Evolutionary conservation across 2,113 vertebrate genomes (phyloP).

Genomic region (Sus scrofa): DNA sequence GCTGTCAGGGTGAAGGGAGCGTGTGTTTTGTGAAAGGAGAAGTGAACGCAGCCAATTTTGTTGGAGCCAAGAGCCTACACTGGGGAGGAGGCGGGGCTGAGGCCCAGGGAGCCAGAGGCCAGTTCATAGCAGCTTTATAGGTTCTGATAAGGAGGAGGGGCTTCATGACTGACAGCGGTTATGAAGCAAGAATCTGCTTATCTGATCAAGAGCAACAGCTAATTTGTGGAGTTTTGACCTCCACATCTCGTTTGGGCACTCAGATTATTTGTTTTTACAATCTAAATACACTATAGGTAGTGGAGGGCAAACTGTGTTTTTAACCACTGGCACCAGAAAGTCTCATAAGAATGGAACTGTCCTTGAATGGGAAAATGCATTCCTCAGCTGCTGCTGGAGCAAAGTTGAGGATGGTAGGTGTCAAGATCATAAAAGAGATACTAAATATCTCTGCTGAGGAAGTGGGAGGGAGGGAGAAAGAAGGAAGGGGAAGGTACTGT

Average conservation of each 20-base stretch:
- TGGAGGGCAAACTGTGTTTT: slow-evolving; percentile 24
- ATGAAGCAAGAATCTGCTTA: background rate
- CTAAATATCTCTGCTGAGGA: slow-evolving; percentile 37
- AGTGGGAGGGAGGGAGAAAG: slow-evolving; percentile 14
- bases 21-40: background rate
- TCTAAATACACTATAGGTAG: slow-evolving; percentile 30
- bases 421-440: slow-evolving; percentile 17
- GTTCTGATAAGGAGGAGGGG: background rate
- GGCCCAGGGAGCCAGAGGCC: background rate
- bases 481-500: background rate
- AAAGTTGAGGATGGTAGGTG: slow-evolving; percentile 16
- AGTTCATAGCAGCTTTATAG: background rate
- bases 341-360: background rate
- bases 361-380: slow-evolving; percentile 33
- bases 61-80: background rate
- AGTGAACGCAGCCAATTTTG: background rate
- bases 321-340: slow-evolving; percentile 32
- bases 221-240: slow-evolving; percentile 15
- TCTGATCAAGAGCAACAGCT: slow-evolving; percentile 34
- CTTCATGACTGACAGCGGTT: background rate
- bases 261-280: slow-evolving; percentile 16
- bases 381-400: background rate
- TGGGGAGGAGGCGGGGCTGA: background rate
- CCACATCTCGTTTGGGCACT: slow-evolving; percentile 6
- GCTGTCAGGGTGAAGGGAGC: background rate